Evolutionary conservation across 2,113 vertebrate species (phyloP).

Genomic region (Stegastes partitus): DNA sequence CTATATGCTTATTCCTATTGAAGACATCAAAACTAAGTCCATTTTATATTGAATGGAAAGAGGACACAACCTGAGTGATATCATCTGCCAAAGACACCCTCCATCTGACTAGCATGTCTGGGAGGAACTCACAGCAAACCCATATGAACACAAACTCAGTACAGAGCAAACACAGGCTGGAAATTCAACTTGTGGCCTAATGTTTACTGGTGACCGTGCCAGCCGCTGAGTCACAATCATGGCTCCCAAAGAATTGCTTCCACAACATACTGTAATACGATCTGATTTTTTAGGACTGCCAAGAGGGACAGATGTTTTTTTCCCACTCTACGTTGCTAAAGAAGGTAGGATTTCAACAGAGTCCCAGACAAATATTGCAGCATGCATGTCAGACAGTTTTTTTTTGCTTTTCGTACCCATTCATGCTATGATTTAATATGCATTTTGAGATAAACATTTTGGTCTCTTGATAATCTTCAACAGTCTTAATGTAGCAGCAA

Average conservation of each 20-base stretch:
- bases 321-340: not conserved
- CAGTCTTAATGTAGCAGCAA: not conserved
- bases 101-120: not conserved
- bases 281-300: not conserved
- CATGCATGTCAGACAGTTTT: not conserved
- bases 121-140: slow-evolving; percentile 2
- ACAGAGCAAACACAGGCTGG: not conserved
- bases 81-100: not conserved
- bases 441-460: not conserved
- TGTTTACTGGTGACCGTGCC: not conserved
- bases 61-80: not conserved
- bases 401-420: not conserved
- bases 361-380: slow-evolving; percentile 15
- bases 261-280: not conserved
- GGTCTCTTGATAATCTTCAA: slow-evolving; percentile 14
- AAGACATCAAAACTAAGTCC: not conserved
- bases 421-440: not conserved
- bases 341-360: not conserved
- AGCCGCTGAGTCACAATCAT: slow-evolving; percentile 14
- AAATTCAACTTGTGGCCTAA: not conserved
- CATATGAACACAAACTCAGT: not conserved
- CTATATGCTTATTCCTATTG: not conserved
- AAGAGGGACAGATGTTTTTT: not conserved
- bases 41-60: not conserved
- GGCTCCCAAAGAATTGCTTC: not conserved